Percentiles rank a stretch among this genome's conserved stretches.
Evolutionary conservation across 1,140 invertebrate genomes (phyloP).

Genomic region (Apolygus lucorum): DNA sequence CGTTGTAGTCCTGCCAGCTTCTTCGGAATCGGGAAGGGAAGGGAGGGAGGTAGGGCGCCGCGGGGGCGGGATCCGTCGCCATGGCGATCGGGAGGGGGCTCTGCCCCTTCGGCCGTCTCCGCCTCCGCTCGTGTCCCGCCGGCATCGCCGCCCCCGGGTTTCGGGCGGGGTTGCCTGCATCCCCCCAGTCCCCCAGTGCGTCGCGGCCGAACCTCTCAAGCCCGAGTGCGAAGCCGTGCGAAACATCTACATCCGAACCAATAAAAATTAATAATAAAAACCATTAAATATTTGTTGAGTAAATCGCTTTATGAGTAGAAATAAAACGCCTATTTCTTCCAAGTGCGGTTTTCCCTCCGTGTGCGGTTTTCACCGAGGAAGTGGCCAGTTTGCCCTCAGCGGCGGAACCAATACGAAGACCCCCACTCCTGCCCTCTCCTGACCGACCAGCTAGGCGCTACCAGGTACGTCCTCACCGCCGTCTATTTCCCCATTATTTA

Average conservation of each 20-base stretch:
- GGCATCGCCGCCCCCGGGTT: background rate
- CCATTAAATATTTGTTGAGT: no score
- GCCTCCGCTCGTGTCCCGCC: background rate
- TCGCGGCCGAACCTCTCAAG: background rate
- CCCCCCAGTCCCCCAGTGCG: background rate
- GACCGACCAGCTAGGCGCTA: background rate
- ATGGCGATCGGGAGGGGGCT: background rate
- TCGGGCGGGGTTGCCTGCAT: background rate
- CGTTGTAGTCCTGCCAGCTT: background rate
- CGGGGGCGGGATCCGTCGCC: background rate
- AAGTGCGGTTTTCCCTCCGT: background rate
- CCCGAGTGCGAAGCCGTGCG: background rate
- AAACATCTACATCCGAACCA: no score
- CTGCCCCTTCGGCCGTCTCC: background rate
- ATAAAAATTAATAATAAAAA: background rate
- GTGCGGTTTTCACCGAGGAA: no score
- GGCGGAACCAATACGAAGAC: no score
- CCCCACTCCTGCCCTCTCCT: slow-evolving; percentile 1
- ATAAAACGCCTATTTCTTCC: no score
- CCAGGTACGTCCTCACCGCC: no score
- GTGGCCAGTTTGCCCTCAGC: no score
- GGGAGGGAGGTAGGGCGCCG: background rate
- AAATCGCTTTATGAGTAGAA: no score
- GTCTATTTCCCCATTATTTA: no score
- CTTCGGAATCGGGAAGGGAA: background rate